Evolutionary conservation across 2,888 invertebrate species (phyloP).

Genomic region (Drosophila greeni): DNA sequence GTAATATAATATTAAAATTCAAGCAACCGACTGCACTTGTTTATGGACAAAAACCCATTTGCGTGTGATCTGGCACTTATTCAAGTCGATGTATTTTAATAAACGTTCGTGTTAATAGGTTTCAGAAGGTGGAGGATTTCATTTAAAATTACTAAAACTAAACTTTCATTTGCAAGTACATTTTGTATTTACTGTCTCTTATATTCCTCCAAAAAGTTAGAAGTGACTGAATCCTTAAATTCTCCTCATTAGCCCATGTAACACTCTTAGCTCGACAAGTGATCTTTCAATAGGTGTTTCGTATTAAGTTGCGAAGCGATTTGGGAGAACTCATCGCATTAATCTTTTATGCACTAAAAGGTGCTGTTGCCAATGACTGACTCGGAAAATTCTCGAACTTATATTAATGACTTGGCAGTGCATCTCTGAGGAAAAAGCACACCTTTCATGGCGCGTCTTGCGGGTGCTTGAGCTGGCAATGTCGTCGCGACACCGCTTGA

Average conservation of each 20-base stretch:
- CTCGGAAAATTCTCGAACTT: slow-evolving; percentile 5
- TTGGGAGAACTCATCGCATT: background rate
- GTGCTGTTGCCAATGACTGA: background rate
- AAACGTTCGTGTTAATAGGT: background rate
- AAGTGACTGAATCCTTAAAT: background rate
- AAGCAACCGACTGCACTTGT: too few relatives aligned
- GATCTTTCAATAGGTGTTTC: background rate
- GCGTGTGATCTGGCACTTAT: background rate
- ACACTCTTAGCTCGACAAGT: background rate
- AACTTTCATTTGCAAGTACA: background rate
- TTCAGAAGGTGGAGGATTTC: background rate
- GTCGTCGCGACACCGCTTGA: slow-evolving; percentile 43
- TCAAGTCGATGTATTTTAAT: background rate
- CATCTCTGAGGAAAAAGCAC: slow-evolving; percentile 16
- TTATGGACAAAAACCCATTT: background rate
- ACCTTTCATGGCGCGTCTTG: slow-evolving; percentile 20
- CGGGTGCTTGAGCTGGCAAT: slow-evolving; percentile 54
- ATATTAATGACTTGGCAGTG: slow-evolving; percentile 33
- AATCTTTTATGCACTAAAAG: slow-evolving; percentile 8
- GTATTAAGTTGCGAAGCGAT: background rate
- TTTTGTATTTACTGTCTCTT: background rate
- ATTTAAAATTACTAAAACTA: background rate
- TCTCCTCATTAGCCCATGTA: background rate
- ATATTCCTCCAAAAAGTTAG: background rate
- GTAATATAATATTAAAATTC: background rate